Conservation (phyloP, 2,888 invertebrate species). For the Sisyra nigra region DNA sequence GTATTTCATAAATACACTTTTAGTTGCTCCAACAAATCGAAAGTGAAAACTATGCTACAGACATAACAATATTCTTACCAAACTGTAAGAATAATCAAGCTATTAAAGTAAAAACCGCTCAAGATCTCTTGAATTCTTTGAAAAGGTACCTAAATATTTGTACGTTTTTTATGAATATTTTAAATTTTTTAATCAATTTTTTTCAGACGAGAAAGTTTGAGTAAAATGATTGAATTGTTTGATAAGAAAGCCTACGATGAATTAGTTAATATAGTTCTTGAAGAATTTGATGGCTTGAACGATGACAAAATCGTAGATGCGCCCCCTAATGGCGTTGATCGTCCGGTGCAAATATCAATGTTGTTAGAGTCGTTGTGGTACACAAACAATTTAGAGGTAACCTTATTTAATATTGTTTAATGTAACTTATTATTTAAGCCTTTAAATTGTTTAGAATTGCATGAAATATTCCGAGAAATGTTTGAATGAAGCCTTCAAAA, state of each 20-base stretch:
- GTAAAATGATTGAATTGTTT: slow-evolving; percentile 49
- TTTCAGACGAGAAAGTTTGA: slow-evolving; percentile 32
- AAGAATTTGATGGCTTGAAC: slow-evolving; percentile 36
- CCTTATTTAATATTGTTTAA: background rate
- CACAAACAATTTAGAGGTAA: slow-evolving; percentile 15
- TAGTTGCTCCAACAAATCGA: background rate
- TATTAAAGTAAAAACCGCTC: slow-evolving; percentile 28
- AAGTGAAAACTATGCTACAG: background rate
- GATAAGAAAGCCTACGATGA: slow-evolving; percentile 45
- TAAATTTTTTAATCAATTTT: background rate
- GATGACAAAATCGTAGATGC: slow-evolving; percentile 19
- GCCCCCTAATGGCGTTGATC: slow-evolving; percentile 37
- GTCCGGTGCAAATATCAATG: slow-evolving; percentile 30
- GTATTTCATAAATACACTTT: no score
- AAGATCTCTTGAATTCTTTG: slow-evolving; percentile 31
- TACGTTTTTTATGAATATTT: background rate
- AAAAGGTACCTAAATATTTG: slow-evolving; percentile 25
- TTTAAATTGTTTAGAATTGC: slow-evolving; percentile 35
- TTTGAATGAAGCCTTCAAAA: slow-evolving; percentile 54
- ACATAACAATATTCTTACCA: slow-evolving; percentile 20
- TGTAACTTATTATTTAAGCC: slow-evolving; percentile 11
- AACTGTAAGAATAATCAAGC: slow-evolving; percentile 34
- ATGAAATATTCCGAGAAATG: slow-evolving; percentile 64
- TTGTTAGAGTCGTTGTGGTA: slow-evolving; percentile 32
- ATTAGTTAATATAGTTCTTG: slow-evolving; percentile 46